phyloP scores from a whole-genome alignment of 2,113 vertebrate species.

The Gymnarchus niloticus region DNA sequence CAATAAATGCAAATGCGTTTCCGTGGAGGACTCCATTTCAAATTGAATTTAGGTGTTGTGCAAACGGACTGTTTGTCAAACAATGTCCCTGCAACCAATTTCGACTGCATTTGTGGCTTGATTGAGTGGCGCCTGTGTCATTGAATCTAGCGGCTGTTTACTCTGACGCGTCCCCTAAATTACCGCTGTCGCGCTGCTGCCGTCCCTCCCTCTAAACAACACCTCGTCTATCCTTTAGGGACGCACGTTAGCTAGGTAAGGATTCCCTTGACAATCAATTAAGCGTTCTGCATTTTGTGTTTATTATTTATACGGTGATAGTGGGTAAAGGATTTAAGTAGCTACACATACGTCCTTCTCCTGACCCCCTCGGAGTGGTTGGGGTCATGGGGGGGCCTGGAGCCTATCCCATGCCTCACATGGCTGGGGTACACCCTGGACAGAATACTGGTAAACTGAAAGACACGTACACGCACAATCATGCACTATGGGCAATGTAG shows the following conservation, averaged over 20 bases:
- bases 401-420: neutral
- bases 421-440: neutral
- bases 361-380: neutral
- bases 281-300: neutral
- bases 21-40: neutral
- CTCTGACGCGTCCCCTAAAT: neutral
- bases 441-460: neutral
- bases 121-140: neutral
- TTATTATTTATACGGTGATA: neutral
- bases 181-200: neutral
- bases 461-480: too few species aligned
- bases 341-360: neutral
- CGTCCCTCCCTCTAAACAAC: neutral
- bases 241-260: neutral
- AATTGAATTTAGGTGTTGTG: slow-evolving; percentile 10
- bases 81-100: neutral
- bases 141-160: neutral
- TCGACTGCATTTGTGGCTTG: neutral
- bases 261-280: neutral
- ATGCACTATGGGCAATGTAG: too few species aligned
- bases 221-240: neutral
- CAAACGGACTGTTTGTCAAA: neutral
- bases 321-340: neutral
- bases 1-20: neutral
- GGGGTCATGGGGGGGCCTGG: neutral